Conservation (phyloP, 2,888 invertebrate genomes). For the Tetanocera ferruginea region DNA sequence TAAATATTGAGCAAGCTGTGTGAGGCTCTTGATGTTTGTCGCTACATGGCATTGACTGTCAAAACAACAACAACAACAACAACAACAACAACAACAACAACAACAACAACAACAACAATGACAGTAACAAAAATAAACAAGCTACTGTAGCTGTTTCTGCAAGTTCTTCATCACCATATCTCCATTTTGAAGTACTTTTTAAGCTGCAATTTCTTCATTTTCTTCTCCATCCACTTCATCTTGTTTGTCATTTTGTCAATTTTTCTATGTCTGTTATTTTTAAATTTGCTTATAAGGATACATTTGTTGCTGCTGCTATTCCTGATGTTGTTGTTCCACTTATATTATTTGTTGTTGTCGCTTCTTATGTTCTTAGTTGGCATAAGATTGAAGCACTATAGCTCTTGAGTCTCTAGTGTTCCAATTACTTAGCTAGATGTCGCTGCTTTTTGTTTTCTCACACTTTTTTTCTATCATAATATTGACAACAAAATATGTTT, state of each 20-base stretch:
- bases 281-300: slow-evolving; percentile 40
- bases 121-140: not conserved
- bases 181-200: not conserved
- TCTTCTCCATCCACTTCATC: not conserved
- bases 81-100: too few relatives aligned
- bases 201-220: not conserved
- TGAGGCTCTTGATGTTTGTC: too few relatives aligned
- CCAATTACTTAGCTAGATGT: slow-evolving; percentile 31
- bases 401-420: slow-evolving; percentile 21
- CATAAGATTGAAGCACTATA: slow-evolving; percentile 3
- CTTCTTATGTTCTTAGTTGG: not conserved
- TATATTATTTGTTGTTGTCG: not conserved
- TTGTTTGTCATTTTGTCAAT: slow-evolving; percentile 1
- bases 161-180: not conserved
- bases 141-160: not conserved
- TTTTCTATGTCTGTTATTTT: slow-evolving; percentile 26
- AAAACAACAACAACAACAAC: not conserved
- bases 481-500: too few relatives aligned
- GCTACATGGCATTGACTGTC: not conserved
- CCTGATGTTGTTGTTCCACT: not conserved
- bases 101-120: not conserved
- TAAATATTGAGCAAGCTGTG: too few relatives aligned
- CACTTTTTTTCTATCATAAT: not conserved
- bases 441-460: not conserved
- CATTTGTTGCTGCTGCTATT: slow-evolving; percentile 10